Evolutionary conservation across 2,888 invertebrate species (phyloP).

Genomic region (Carpatolechia fugitivella): DNA sequence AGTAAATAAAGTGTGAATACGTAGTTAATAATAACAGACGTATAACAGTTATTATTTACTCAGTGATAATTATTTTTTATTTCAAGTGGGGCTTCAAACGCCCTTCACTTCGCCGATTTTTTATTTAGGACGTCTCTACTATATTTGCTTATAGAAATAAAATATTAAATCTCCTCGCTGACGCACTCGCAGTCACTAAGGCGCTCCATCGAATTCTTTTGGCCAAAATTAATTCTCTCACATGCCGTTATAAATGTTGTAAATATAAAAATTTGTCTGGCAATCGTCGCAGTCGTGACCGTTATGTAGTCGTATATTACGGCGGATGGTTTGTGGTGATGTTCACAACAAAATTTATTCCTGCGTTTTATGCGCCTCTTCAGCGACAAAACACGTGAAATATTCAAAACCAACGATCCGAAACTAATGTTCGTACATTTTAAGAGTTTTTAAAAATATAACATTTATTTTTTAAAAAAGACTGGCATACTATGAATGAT

Average conservation of each 20-base stretch:
- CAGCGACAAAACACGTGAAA: background rate
- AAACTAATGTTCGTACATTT: background rate
- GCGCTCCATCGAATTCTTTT: slow-evolving; percentile 31
- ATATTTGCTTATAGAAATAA: no score
- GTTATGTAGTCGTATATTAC: slow-evolving; percentile 15
- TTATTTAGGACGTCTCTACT: no score
- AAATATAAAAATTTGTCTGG: slow-evolving; percentile 46
- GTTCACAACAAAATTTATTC: slow-evolving; percentile 23
- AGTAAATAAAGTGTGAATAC: no score
- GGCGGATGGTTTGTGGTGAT: slow-evolving; percentile 27
- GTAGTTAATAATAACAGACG: no score
- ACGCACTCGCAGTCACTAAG: slow-evolving; percentile 41
- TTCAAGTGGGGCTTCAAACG: no score
- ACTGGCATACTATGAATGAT: no score
- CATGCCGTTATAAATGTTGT: slow-evolving; percentile 45
- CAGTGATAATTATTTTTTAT: no score
- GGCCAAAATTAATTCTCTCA: slow-evolving; percentile 47
- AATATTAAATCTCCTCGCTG: slow-evolving; percentile 23
- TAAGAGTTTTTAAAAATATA: no score
- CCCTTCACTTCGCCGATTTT: no score
- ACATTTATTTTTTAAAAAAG: no score
- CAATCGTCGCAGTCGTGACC: slow-evolving; percentile 28
- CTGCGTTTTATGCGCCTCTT: background rate
- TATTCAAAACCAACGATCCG: background rate
- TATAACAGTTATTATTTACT: no score